Base-by-base conservation (phyloP, 2,888 invertebrate species). In the Perizoma affinitatum region DNA sequence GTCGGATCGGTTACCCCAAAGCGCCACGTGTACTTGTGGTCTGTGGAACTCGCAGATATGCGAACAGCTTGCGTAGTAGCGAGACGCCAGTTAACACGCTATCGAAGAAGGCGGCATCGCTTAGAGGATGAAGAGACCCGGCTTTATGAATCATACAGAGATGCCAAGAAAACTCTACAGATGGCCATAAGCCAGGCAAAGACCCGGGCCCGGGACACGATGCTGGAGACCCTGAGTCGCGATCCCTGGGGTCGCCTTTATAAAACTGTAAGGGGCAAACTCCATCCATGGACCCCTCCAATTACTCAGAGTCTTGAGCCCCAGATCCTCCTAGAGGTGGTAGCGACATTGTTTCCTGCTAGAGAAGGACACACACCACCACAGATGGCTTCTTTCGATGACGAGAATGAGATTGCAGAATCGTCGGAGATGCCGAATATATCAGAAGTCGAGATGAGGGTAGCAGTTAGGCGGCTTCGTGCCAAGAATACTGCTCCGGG, bases 231-330 rank as follows among this genome's bases (percentile, higher is more conserved):
- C 7, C 44, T 44, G 11, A 44, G 8, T 4, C 44, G 44, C 1
- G 44, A 44, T 22, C 44, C 44, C 6, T 54, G 5, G 11, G 36
- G 51, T 0, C n/a, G 48, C 11, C 48, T 44, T 44, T 61, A 44
- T 4, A 36, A 9, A 35, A 11, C 34, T 22, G 61, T 53, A 0
- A 36, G 61, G 34, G 44, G 46, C 8, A 65, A 63, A 22, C 53
- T 63, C 5, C 54, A 55, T 38, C 44, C 50, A 0, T 52, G 53
- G 55, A 54, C 44, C 48, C 63, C 48, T 7, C 57, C 41, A 47
- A 57, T 36, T 6, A 58, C 41, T 33, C 22, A 40, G 41, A 59
- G 11, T 11, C 57, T 61, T 4, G 11, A 57, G 45, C 66, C 63
- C 0, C 51, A 54, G 8, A 10, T 60, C 0, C 36, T 66, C 5